Base-by-base conservation (phyloP, 2,797 vertebrate genomes). In the Cynodonichthys magdalenae region DNA sequence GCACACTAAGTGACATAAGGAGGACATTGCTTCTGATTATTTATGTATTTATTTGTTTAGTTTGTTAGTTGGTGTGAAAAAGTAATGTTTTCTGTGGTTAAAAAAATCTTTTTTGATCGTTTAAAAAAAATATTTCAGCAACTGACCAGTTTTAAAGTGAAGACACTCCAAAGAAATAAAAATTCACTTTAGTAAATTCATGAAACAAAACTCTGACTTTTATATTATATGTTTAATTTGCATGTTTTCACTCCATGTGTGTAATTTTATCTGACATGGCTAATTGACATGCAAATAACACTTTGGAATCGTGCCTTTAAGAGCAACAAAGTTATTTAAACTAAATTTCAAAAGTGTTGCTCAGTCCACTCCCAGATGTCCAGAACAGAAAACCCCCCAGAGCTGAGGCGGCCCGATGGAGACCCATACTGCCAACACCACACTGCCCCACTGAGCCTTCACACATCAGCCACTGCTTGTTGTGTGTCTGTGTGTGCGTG, bases 381-480 rank as follows among this genome's bases (percentile, higher is more conserved):
- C 63, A 58, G 58, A 53, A 65, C 47, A 73, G 54, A 63, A 74
- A 63, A 59, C 57, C 52, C 51, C 27, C 24, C 9, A 51, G 59
- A 72, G 70, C 73, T 52, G 71, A 44, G 42, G 68, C 51, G 63
- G 71, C 48, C 77, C 55, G 3, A 48, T 20, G 73, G 44, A 77
- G 73, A 78, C 73, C 74, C 66, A 85, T 72, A 73, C 74, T 82
- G 82, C 79, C 84, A 86, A 81, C 78, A 84, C 74, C 64, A 63
- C 71, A 55, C 75, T 65, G 69, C n/a, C n/a, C n/a, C n/a, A n/a
- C n/a, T n/a, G n/a, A 80, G 73, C 80, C 45, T 70, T 57, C 75
- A 76, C 74, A 80, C 82, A 89, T 85, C 80, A 74, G 82, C 87
- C 87, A 88, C 80, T 68, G 51, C 75, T 66, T 19, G 9, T n/a